A percentile compares a stretch with the other conserved stretches of the same genome.
Conservation (phyloP, 2,113 vertebrate genomes). For the Podilymbus podiceps region DNA sequence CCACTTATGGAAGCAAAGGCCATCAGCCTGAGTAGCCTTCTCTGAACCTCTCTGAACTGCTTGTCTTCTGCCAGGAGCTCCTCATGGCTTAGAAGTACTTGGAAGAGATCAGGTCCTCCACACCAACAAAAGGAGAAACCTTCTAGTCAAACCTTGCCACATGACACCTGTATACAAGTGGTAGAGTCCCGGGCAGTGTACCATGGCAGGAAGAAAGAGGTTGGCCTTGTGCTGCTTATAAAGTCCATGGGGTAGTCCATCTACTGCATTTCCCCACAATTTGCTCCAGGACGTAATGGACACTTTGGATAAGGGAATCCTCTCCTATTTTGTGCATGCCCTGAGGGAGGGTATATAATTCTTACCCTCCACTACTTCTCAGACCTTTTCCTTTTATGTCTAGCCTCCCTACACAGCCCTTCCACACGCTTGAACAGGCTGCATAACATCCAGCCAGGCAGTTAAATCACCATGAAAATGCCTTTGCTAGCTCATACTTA, state of each 20-base stretch:
- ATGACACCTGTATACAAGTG: fast-evolving
- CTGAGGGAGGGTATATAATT: background rate
- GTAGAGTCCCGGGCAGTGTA: background rate
- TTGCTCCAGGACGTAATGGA: background rate
- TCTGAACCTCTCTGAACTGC: background rate
- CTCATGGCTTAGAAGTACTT: background rate
- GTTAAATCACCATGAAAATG: background rate
- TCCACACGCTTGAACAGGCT: background rate
- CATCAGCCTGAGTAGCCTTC: background rate
- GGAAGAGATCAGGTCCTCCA: background rate
- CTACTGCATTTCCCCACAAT: background rate
- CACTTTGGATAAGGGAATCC: background rate
- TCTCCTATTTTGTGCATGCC: background rate
- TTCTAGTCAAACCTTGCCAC: background rate
- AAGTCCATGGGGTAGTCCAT: no score
- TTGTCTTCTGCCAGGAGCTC: background rate
- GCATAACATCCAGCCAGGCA: background rate
- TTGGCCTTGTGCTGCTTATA: background rate
- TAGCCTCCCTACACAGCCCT: background rate
- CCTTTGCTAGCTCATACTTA: background rate
- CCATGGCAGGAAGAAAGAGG: no score
- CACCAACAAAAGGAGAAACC: background rate
- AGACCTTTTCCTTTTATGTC: background rate
- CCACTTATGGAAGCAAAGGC: background rate
- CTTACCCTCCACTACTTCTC: background rate